Evolutionary conservation across 1,140 invertebrate genomes (phyloP).

Genomic region (Nasonia vitripennis): DNA sequence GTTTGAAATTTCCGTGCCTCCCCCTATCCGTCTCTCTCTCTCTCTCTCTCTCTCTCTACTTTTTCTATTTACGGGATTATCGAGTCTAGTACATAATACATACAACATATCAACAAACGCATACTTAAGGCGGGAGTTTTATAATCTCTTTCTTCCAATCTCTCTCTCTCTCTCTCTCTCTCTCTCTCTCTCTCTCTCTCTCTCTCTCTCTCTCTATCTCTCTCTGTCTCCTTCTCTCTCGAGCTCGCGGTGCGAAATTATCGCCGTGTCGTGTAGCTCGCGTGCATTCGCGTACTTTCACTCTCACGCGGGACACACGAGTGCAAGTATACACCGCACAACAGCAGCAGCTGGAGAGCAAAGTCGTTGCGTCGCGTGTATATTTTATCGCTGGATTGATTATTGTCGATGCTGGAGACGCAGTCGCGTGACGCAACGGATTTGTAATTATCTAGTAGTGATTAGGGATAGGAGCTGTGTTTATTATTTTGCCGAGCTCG

Average conservation of each 20-base stretch:
- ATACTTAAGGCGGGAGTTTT: neutral
- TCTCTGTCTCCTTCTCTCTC: neutral
- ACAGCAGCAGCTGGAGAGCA: neutral
- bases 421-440: conserved; percentile 1
- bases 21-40: too few relatives aligned
- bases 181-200: too few relatives aligned
- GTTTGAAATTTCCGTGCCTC: conserved; percentile 14
- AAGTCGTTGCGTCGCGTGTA: neutral
- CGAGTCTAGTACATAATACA: neutral
- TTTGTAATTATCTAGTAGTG: conserved; percentile 21
- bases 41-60: conserved; percentile 1
- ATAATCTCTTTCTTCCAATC: neutral
- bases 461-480: neutral
- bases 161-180: neutral
- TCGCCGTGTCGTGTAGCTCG: neutral
- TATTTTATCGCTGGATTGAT: conserved; percentile 35
- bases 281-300: conserved; percentile 38
- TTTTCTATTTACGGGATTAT: conserved; percentile 29
- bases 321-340: neutral
- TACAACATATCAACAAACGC: too few relatives aligned
- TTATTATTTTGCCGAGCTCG: neutral
- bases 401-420: neutral
- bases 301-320: conserved; percentile 30
- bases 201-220: neutral
- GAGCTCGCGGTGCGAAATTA: conserved; percentile 30